phyloP scores from a whole-genome alignment of 2,113 vertebrate genomes.

The Otus sunia region DNA sequence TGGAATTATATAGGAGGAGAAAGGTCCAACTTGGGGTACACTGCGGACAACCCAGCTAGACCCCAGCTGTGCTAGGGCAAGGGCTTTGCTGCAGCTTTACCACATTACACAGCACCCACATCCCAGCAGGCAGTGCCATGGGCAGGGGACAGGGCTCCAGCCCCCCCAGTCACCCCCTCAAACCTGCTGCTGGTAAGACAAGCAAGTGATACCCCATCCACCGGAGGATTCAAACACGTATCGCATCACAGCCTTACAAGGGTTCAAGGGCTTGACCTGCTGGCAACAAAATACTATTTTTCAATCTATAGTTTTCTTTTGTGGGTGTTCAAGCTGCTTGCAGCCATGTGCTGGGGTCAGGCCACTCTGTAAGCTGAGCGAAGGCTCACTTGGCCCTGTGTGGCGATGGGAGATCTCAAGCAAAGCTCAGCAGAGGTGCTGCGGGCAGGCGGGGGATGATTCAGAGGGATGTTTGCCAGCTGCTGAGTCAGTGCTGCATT shows the following conservation, averaged over 20 bases:
- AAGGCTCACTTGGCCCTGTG: background rate
- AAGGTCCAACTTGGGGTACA: fast-evolving
- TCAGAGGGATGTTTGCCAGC: background rate
- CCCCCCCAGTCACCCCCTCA: background rate
- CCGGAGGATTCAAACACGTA: background rate
- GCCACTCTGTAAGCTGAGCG: background rate
- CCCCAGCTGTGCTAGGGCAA: background rate
- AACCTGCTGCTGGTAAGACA: background rate
- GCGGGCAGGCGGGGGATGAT: background rate
- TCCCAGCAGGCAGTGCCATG: background rate
- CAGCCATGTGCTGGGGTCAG: background rate
- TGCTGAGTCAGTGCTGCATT: constrained; percentile 30
- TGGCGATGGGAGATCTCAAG: background rate
- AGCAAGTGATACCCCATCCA: background rate
- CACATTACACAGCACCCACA: fast-evolving
- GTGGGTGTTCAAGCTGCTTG: background rate
- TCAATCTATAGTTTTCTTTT: background rate
- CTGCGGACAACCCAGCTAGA: background rate
- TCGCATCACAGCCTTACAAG: background rate
- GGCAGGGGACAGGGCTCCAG: background rate
- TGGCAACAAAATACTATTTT: background rate
- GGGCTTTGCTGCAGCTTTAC: background rate
- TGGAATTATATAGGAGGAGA: fast-evolving
- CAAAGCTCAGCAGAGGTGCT: background rate
- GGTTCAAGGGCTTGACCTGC: fast-evolving